These are phyloP conservation scores for Pan paniscus DNA, from an alignment of 2,113 vertebrate species.

Conservation along the genomic window DNA sequence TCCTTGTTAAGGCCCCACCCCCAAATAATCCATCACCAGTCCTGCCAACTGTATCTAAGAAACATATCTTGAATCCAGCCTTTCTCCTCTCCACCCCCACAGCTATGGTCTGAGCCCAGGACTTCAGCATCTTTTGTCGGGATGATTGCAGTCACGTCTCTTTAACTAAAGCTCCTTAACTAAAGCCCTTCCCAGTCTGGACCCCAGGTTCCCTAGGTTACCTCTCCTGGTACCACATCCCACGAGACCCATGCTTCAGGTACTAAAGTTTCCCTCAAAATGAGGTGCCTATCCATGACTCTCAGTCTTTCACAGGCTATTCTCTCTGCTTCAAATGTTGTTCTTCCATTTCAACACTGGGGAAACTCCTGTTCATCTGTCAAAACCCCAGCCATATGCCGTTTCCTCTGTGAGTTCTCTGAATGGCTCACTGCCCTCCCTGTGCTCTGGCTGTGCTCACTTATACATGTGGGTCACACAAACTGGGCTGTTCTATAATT, in stretches of 20 bases:
- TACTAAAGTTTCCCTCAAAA: not conserved
- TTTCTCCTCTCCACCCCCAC: not conserved
- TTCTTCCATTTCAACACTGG: not conserved
- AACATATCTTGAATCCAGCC: not conserved
- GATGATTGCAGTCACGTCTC: not conserved
- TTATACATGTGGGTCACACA: not conserved
- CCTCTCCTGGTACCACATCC: not conserved
- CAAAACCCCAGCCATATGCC: accelerated
- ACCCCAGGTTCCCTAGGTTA: not conserved
- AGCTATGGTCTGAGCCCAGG: not conserved
- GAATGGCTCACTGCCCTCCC: not conserved
- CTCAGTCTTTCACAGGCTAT: not conserved
- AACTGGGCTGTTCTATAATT: not conserved
- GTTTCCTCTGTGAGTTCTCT: not conserved
- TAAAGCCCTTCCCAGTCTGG: not conserved
- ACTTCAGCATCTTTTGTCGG: not conserved
- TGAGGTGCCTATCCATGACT: no score
- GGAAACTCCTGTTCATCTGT: not conserved
- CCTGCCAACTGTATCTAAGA: not conserved
- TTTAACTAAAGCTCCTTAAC: not conserved
- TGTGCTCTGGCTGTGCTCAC: not conserved
- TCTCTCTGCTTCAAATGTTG: not conserved
- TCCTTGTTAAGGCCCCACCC: not conserved
- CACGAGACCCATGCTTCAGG: not conserved
- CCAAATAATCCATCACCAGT: not conserved